Base-by-base conservation (phyloP, 2,113 vertebrate species). In the Callionymus lyra region DNA sequence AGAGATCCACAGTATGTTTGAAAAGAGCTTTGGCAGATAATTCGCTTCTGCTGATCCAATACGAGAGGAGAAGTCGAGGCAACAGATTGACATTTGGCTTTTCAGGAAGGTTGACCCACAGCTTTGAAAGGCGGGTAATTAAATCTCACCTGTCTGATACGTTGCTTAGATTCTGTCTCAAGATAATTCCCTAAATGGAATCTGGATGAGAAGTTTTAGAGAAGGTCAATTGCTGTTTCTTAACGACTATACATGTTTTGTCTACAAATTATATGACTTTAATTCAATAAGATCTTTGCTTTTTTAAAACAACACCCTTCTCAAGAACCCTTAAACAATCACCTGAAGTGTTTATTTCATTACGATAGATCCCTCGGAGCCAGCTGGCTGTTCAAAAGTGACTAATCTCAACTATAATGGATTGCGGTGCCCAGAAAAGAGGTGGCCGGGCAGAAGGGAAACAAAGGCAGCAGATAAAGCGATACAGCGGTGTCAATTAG, bases 401-500 rank as follows among this genome's bases (percentile, higher is more conserved):
- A 41, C 61, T 61, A 49, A 66, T 70, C 56, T 44, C 33, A 44
- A 52, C 38, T 6, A 0, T 65, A 68, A 78, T 65, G 60, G 63
- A 70, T 68, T 50, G 61, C 36, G n/a, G 47, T 42, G 38, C 40
- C 9, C 6, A 34, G 40, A 39, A 44, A 55, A 44, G 48, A 60
- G 56, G 4, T 42, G 38, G 18, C 42, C 12, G 50, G 44, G 16
- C 52, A 58, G 41, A 31, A 46, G 12, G 52, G 63, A 62, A 44
- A 61, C 41, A 68, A 63, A 70, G 53, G 48, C 13, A 2, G 34
- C 39, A 67, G 68, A 76, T 76, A 56, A 47, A 69, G 53, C 10
- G 68, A 74, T 70, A 57, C 49, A 45, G 51, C 2, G 3, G 58
- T 65, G 76, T 76, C 74, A 78, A 72, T 78, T 69, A 74, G 59